Base-by-base conservation (phyloP, 2,888 invertebrate genomes). In the Gandaritis pyraliata region DNA sequence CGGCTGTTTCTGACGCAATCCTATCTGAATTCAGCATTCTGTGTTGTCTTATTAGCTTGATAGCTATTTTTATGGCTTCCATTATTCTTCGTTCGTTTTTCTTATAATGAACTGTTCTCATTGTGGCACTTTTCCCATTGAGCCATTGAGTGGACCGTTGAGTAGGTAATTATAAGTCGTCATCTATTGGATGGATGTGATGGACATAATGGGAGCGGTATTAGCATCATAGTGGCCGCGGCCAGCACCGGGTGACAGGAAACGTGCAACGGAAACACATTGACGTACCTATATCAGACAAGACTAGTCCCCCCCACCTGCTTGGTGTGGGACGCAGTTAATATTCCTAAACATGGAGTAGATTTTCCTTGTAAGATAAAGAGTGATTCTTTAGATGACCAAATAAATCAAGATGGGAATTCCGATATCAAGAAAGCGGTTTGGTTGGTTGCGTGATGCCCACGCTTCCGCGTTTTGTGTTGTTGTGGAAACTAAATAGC, bases 191-290 rank as follows among this genome's bases (percentile, higher is more conserved):
- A 57, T 48, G 48, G 61, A 64, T 73, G 66, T 73, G 75, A 77
- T 71, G 72, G 80, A 78, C 80, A 75, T 79, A 86, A 83, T 77
- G 76, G 78, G 80, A 76, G 74, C 78, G 73, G 70, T 72, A 84
- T 85, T 86, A 82, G 75, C 83, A 85, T 82, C 74, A 85, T 78
- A 78, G 80, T 80, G 53, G 72, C 68, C 49, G 70, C 52, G 52
- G 46, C 45, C 54, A 63, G 67, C 64, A 64, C 66, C 63, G 63
- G 59, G 56, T 52, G 56, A 71, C 63, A 74, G 74, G 77, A 78
- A 72, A 71, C 72, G 69, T 65, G 49, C 62, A 51, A 52, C 64
- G 68, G 67, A 67, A 67, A 64, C 62, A 60, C 72, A 66, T 68
- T 61, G 69, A 71, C 68, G 68, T 68, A 69, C 71, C 68, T 23